Base-by-base conservation (phyloP, 2,888 invertebrate species). In the Petrophora chlorosata region DNA sequence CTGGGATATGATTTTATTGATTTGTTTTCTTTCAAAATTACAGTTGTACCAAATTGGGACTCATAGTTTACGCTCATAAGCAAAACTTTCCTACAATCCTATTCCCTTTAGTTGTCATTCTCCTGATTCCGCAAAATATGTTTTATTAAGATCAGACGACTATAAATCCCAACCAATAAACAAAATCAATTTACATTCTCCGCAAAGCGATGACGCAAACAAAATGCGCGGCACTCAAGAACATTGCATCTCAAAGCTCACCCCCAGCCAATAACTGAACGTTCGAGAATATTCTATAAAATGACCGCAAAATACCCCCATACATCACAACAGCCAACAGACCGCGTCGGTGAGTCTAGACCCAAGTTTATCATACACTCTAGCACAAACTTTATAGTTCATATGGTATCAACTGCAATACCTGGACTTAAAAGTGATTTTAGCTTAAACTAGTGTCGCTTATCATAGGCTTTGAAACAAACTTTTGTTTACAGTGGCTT, bases 271-370 rank as follows among this genome's bases (percentile, higher is more conserved):
- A 44, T 50, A 53, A 46, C 38, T 40, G 25, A 13, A 32, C 45
- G 42, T 47, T 51, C 29, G 13, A 43, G 53, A 57, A 54, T 43
- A 46, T 55, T 56, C 51, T 23, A 47, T 43, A 53, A 54, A 58
- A 56, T 53, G 46, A 43, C 56, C 55, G 46, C 55, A 56, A 58
- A 60, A 51, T 48, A 55, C 50, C 42, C 25, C 43, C 58, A 60
- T 62, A 56, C 58, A 60, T 62, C 60, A 61, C 48, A 52, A 53
- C 58, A 54, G 28, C 47, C 54, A 56, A 53, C 56, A 58, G 58
- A 61, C 56, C 61, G 54, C 52, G 61, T 44, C 60, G 38, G 54
- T 53, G 42, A 58, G 58, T 61, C 58, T 61, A 58, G 60, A 58
- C 55, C 35, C 43, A 47, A 57, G 38, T 60, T 60, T 60, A 60